Evolutionary conservation across 2,888 invertebrate genomes (phyloP).

Genomic region (Tortricodes alternella): DNA sequence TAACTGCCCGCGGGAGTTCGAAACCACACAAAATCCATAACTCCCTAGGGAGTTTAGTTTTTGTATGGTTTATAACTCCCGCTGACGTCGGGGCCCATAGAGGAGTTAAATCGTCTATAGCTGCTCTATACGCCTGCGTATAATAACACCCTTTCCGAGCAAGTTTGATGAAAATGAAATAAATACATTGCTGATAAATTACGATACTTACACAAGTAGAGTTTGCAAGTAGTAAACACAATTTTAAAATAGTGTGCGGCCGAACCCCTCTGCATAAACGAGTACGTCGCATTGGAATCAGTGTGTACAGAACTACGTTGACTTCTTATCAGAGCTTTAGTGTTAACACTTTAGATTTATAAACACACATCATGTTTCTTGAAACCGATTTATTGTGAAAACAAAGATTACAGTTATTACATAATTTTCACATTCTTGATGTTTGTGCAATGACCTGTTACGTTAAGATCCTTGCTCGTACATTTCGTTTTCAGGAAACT

Average conservation of each 20-base stretch:
- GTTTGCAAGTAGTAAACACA: constrained; percentile 1
- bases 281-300: background rate
- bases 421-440: constrained; percentile 54
- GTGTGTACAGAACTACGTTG: constrained; percentile 10
- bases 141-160: too few relatives aligned
- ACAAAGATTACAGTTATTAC: constrained; percentile 47
- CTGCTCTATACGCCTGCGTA: too few relatives aligned
- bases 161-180: background rate
- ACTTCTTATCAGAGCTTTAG: constrained; percentile 36
- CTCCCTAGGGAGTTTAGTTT: too few relatives aligned
- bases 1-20: too few relatives aligned
- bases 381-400: constrained; percentile 50
- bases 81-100: too few relatives aligned
- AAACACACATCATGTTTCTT: constrained; percentile 37
- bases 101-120: too few relatives aligned
- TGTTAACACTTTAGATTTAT: constrained; percentile 35
- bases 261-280: background rate
- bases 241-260: constrained; percentile 30
- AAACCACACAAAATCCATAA: too few relatives aligned
- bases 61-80: too few relatives aligned
- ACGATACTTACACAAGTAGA: background rate
- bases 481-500: constrained; percentile 64
- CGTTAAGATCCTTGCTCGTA: constrained; percentile 55
- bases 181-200: background rate
- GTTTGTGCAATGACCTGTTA: constrained; percentile 62